Evolutionary conservation across 1,140 invertebrate species (phyloP), one percentile per base, ranked within the genome.

Genomic region (Caenorhabditis remanei): DNA sequence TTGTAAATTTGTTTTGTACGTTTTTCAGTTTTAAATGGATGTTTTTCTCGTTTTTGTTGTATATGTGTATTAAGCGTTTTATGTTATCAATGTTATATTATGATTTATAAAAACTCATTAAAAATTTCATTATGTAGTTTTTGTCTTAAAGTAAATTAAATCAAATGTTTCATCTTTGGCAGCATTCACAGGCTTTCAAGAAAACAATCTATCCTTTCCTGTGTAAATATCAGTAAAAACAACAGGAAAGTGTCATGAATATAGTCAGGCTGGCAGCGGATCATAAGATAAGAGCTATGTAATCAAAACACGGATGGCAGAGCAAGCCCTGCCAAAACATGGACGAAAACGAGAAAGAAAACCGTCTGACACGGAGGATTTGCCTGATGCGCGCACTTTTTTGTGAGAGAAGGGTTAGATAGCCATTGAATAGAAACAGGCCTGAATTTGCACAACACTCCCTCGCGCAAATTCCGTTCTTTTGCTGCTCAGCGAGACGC

Each of bases 241-340:
- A 16, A 63, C 21, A 63, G 32, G 32, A 63, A 63, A 63, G 61
- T 63, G 61, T 63, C 61, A 63, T 63, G 24, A 63, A 63, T 24
- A 63, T 40, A 40, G 61, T 63, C 65, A 48, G 65, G 65, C 19
- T 48, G 43, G 71, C 71, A 48, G 40, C 46, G 21, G 71, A 50
- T 79, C 46, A 79, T 24, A 79, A 50, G 71, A 79, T 79, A 79
- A 79, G 71, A 79, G 43, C 71, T 79, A 32, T 79, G 71, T 41
- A 79, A 79, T 79, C 71, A 79, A 50, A 79, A 79, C 71, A 79
- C 19, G 71, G n/a, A 79, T 79, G 71, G 46, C 71, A 79, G n/a
- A 71, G 19, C 32, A 32, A 2, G 6, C 4, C 5, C 19, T 5
- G 46, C 21, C 71, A 24, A 50, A 48, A 79, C 21, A 50, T 1